Conservation (phyloP, 2,797 vertebrate species). For the Neopelma chrysocephalum region DNA sequence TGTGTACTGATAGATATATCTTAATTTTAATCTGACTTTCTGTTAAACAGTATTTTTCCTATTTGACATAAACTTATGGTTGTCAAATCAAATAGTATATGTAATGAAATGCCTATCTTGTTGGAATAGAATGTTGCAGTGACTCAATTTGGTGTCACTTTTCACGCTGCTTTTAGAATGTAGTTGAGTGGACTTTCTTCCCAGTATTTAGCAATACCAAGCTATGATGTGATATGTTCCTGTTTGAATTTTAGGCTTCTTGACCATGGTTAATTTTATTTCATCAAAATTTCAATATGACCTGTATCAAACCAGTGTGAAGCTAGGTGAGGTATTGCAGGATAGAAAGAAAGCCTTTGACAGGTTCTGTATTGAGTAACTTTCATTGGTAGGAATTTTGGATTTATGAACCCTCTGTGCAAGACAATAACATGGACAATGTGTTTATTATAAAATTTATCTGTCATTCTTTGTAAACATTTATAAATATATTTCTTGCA, state of each 20-base stretch:
- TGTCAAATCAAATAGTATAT: not conserved
- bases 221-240: not conserved
- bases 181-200: not conserved
- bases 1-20: not conserved
- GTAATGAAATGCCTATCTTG: not conserved
- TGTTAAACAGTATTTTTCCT: not conserved
- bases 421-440: not conserved
- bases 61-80: not conserved
- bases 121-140: not conserved
- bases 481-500: not conserved
- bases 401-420: not conserved
- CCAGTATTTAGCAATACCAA: not conserved
- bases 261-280: not conserved
- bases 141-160: not conserved
- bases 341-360: not conserved
- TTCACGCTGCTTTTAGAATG: not conserved
- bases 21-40: not conserved
- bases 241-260: not conserved
- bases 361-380: not conserved
- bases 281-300: not conserved
- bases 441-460: not conserved
- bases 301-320: not conserved
- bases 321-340: not conserved
- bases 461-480: not conserved
- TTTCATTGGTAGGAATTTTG: not conserved